Evolutionary conservation across 2,797 vertebrate genomes (phyloP).

Genomic region (Miichthys miiuy): DNA sequence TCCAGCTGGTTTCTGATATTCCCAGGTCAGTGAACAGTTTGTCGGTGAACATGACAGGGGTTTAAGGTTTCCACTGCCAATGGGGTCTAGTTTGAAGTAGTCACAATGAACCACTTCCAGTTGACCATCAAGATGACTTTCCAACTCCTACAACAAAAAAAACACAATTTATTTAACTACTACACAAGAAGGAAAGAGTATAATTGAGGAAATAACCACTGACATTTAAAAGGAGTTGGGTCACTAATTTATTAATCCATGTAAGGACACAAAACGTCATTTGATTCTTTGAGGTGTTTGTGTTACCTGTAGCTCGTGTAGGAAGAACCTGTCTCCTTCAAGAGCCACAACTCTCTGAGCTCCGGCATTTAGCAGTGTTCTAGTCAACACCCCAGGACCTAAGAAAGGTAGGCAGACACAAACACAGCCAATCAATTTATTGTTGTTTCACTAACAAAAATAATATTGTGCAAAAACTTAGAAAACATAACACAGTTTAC

Average conservation of each 20-base stretch:
- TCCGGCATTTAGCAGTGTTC: constrained; percentile 89
- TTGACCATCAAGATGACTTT: constrained; percentile 82
- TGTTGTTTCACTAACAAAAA: constrained; percentile 1
- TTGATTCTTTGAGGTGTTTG: background rate
- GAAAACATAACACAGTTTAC: background rate
- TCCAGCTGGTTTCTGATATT: constrained; percentile 89
- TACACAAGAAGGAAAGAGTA: background rate
- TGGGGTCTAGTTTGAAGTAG: constrained; percentile 91
- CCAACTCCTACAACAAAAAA: constrained; percentile 84
- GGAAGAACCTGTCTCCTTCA: constrained; percentile 87
- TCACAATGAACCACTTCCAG: constrained; percentile 91
- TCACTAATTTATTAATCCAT: background rate
- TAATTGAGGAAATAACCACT: background rate
- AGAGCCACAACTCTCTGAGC: constrained; percentile 90
- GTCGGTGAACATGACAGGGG: constrained; percentile 86
- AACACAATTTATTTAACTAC: background rate
- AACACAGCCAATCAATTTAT: background rate
- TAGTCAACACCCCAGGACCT: constrained; percentile 95
- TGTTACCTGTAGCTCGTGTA: constrained; percentile 89
- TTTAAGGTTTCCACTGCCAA: constrained; percentile 72
- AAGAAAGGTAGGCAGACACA: constrained; percentile 33
- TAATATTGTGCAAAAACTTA: background rate
- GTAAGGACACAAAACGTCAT: background rate
- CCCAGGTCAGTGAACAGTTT: constrained; percentile 90
- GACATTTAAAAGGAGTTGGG: background rate